A percentile compares a stretch with the other conserved stretches of the same genome.
These are phyloP conservation scores for Avahi laniger DNA, from an alignment of 2,797 vertebrate species.

Conservation along the genomic window DNA sequence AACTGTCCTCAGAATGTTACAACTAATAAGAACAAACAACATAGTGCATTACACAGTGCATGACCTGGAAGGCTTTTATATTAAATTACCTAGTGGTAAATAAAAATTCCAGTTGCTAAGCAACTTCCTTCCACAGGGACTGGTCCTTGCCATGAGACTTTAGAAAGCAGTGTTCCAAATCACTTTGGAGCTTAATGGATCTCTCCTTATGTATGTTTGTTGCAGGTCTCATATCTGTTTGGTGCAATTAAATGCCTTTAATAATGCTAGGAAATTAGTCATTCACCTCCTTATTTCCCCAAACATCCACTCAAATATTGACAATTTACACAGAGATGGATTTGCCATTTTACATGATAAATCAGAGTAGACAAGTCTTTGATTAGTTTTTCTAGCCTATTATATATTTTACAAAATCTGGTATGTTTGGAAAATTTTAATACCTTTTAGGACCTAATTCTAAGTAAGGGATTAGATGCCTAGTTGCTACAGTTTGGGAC, in stretches of 20 bases:
- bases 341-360: neutral
- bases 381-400: neutral
- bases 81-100: constrained; percentile 72
- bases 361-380: neutral
- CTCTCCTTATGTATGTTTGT: neutral
- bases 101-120: constrained; percentile 81
- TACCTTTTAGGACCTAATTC: neutral
- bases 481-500: neutral
- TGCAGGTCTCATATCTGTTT: neutral
- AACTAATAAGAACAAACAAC: neutral
- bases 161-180: constrained; percentile 5
- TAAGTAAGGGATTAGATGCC: neutral
- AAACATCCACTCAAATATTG: neutral
- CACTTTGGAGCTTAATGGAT: neutral
- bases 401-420: constrained; percentile 34
- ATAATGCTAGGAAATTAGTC: neutral
- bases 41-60: neutral
- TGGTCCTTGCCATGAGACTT: constrained; percentile 68
- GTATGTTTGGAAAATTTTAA: neutral
- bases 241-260: neutral
- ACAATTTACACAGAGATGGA: neutral
- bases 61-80: constrained; percentile 61
- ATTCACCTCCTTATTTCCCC: neutral
- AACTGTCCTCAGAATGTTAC: constrained; percentile 26
- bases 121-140: constrained; percentile 52